Base-by-base conservation (phyloP, 2,797 vertebrate genomes). In the Tokudaia tokunoshimensis region DNA sequence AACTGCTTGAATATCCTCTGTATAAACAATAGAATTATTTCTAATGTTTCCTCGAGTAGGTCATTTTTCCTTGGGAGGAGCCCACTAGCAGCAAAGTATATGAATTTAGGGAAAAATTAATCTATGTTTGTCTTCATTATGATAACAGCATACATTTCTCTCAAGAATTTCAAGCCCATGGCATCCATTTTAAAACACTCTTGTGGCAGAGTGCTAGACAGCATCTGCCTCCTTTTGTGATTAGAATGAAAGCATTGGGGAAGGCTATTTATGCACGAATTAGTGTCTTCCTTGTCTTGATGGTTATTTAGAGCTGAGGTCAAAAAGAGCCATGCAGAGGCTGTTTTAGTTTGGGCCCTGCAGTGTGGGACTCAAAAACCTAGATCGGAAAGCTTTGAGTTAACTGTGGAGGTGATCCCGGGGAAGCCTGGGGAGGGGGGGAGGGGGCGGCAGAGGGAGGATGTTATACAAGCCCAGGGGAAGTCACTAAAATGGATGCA, bases 31-130 rank as follows among this genome's bases (percentile, higher is more conserved):
- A 89, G 37, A 92, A 95, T 94, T 84, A 83, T 88, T 96, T 94
- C 63, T 84, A 94, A 81, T 95, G 94, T 94, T 95, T 93, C 86
- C 55, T 92, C 47, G 19, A 95, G 59, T 80, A 83, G 85, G 70
- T 57, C n/a, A 72, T 92, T 94, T 95, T 80, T 96, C 87, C 96
- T 96, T 92, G 47, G 20, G 72, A 96, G 90, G 92, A 97, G 89
- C 24, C 37, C 55, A 74, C 90, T 75, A 74, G 81, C 34, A 82
- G 47, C 93, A 91, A 74, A 61, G 31, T 91, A 76, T 44, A n/a
- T 47, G 61, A 41, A 61, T 86, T 88, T 13, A 52, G 79, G 83
- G 78, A 70, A 94, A 94, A 88, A 65, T 87, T 85, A 65, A 84
- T 96, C 80, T 72, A 50, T 92, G 79, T 37, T 72, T 96, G 57